These are phyloP conservation scores for Palythoa caribaeorum DNA, from an alignment of 92 coral and sea anemone species.

Conservation along the genomic window DNA sequence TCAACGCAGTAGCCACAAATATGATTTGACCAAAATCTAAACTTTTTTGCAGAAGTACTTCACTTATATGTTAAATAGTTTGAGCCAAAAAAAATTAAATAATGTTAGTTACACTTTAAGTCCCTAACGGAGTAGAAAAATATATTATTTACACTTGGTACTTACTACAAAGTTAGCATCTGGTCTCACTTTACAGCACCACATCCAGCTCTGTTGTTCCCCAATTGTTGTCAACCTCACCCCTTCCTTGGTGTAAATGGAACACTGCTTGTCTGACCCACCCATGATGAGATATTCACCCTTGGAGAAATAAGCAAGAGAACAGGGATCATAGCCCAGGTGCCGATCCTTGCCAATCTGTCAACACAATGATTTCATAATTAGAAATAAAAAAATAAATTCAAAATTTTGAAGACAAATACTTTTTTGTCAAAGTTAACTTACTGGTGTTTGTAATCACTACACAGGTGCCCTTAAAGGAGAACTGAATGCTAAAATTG, in stretches of 20 bases:
- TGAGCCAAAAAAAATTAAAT: too few relatives aligned
- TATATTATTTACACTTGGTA: not conserved
- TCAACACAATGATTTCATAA: not conserved
- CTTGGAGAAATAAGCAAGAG: conserved; percentile 89
- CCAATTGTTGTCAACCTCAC: conserved; percentile 87
- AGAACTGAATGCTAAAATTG: too few relatives aligned
- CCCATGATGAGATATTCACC: conserved; percentile 95
- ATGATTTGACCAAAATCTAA: too few relatives aligned
- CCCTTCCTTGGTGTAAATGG: conserved; percentile 96
- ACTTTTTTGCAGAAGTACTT: too few relatives aligned
- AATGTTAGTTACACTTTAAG: too few relatives aligned
- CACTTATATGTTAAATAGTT: too few relatives aligned
- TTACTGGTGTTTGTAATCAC: too few relatives aligned
- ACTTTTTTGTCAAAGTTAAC: too few relatives aligned
- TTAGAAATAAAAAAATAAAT: not conserved
- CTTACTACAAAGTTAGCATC: conserved; percentile 97
- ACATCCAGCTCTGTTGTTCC: conserved; percentile 97
- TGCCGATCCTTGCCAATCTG: conserved; percentile 98
- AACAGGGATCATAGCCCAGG: conserved; percentile 96
- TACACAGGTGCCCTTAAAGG: too few relatives aligned
- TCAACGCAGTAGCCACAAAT: too few relatives aligned
- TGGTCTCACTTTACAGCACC: conserved; percentile 97
- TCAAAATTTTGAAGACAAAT: too few relatives aligned
- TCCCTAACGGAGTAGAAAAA: too few relatives aligned
- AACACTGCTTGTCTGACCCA: conserved; percentile 96